Percentiles rank a stretch among this genome's conserved stretches.
phyloP scores from a whole-genome alignment of 30 jellyfish, hydroid and myxozoan species.

The Catostylus mosaicus region DNA sequence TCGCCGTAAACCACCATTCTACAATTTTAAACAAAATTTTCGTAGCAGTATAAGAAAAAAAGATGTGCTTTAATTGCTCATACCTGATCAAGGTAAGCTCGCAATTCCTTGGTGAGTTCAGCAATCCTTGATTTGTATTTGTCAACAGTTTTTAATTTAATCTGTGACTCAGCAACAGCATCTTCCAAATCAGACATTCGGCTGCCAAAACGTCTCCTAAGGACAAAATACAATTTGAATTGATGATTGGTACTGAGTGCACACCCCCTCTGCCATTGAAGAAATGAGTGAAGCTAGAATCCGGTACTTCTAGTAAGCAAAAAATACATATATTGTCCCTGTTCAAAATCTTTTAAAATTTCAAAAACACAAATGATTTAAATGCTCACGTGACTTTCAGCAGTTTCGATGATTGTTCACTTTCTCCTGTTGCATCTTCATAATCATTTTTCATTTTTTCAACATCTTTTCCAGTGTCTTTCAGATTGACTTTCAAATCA shows the following conservation, averaged over 20 bases:
- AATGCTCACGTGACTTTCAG: conserved; percentile 26
- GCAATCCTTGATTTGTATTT: conserved; percentile 60
- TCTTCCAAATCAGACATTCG: conserved; percentile 67
- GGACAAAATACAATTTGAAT: not conserved
- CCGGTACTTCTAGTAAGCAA: too few species aligned
- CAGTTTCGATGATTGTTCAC: conserved; percentile 43
- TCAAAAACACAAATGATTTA: not conserved
- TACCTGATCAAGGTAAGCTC: conserved; percentile 70
- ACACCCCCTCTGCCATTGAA: too few species aligned
- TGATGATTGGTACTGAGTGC: too few species aligned
- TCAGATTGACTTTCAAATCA: conserved; percentile 38
- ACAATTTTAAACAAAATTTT: too few species aligned
- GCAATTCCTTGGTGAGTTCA: conserved; percentile 51
- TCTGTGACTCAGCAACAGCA: conserved; percentile 66
- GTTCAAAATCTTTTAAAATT: too few species aligned
- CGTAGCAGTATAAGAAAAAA: too few species aligned
- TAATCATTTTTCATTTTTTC: conserved; percentile 45
- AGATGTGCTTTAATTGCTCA: not conserved
- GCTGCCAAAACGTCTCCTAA: conserved; percentile 63
- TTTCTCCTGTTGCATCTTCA: conserved; percentile 46
- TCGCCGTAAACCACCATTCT: too few species aligned
- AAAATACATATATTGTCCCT: too few species aligned
- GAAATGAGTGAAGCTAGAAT: too few species aligned
- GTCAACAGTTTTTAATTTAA: conserved; percentile 59
- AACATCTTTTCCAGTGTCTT: conserved; percentile 56